Percentiles rank a stretch among this genome's conserved stretches.
Conservation (phyloP, 2,113 vertebrate species). For the Acanthochromis polyacanthus region DNA sequence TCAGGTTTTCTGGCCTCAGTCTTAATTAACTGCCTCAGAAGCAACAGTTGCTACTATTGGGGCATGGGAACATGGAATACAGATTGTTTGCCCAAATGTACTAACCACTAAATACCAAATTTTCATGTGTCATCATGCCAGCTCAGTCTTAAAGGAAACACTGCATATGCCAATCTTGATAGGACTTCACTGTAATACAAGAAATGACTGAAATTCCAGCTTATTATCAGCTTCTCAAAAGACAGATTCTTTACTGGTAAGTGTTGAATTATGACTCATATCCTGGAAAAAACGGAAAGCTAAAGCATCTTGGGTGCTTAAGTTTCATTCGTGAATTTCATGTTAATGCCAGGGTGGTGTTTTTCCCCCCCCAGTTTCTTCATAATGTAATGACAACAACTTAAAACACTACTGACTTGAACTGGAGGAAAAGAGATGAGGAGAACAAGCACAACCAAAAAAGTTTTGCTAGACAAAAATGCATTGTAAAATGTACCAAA, state of each 20-base stretch:
- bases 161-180: background rate
- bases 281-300: background rate
- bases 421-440: too few relatives aligned
- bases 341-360: too few relatives aligned
- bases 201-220: background rate
- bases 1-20: too few relatives aligned
- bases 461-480: too few relatives aligned
- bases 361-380: too few relatives aligned
- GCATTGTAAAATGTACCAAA: too few relatives aligned
- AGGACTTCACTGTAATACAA: background rate
- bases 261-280: background rate
- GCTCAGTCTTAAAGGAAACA: background rate
- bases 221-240: background rate
- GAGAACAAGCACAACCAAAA: too few relatives aligned
- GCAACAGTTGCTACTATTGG: background rate
- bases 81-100: background rate
- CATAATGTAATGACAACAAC: too few relatives aligned
- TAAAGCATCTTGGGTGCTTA: background rate
- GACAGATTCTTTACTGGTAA: background rate
- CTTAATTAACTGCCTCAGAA: too few relatives aligned
- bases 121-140: background rate
- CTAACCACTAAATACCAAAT: background rate
- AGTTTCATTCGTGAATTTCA: too few relatives aligned
- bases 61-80: background rate
- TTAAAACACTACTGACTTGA: too few relatives aligned